Base-by-base conservation (phyloP, 2,888 invertebrate species). In the Volucella inflata region DNA sequence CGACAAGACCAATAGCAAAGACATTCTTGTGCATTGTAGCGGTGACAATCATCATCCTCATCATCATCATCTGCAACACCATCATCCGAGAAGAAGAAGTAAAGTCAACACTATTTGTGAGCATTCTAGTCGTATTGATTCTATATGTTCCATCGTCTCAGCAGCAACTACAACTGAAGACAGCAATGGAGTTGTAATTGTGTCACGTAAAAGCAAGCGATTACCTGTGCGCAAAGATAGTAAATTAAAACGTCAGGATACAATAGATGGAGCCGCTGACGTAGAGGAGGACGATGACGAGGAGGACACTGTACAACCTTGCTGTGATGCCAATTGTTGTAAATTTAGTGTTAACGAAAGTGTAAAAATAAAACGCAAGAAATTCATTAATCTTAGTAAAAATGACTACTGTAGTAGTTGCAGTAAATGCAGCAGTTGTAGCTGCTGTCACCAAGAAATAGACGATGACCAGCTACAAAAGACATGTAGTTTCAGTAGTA, bases 341-440 rank as follows among this genome's bases (percentile, higher is more conserved):
- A 68, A 59, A 78, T 57, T 81, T 64, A 76, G 75, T 81, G 59
- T 75, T 74, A 91, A 90, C 67, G 90, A 91, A 70, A 89, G 90
- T 65, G 91, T 91, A 8, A 88, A 90, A 70, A 91, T 91, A 51
- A 90, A 90, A 77, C 88, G 91, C 3, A 91, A 91, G 72, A 89
- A 90, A 1, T 91, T 91, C 51, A 88, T 89, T 38, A 88, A 90
- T 17, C 74, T 82, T 87, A 89, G 16, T 87, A 87, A 70, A 87
- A 88, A 11, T 88, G 88, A 67, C 77, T 89, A 89, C 79, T 88
- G 88, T 81, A 91, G 91, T 88, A 90, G 90, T 82, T 91, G 91
- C 77, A 90, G 90, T 11, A 88, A 89, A 57, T 90, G 90, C 83
- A 90, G 90, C 62, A 90, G 90, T 78, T 91, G 90, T 80, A 90